Evolutionary conservation across 2,113 vertebrate species (phyloP), one percentile per base, ranked within the genome.

Genomic region (Mus pahari): DNA sequence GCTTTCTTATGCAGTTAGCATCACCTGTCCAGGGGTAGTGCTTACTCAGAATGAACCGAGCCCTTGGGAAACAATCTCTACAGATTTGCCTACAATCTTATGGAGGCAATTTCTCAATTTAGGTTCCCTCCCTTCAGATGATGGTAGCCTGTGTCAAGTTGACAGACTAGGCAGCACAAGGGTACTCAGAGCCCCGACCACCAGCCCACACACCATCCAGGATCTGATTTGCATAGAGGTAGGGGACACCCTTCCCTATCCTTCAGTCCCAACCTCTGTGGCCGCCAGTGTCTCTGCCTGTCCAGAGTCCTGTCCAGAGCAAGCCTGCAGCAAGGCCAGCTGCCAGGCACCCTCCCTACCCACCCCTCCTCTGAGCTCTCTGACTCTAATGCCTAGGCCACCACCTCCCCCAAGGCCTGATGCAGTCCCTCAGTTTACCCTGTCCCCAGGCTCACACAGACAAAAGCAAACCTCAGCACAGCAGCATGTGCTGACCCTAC

Each of bases 191-290:
- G n/a, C 45, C 31, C 9, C 12, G 74, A 11, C 1, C 1, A 42
- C 60, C 42, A 20, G 45, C 48, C 28, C 77, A 55, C 48, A 79
- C 16, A 19, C 50, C 82, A 48, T 45, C 17, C 42, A 19, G 17
- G 19, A 45, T 45, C 17, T 66, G 16, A 3, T 31, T 86, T 68
- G 42, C 83, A 36, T 16, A 39, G 7, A 26, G 77, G 14, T 50
- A 50, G 28, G 50, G 77, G 9, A 31, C 48, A 17, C 16, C 48
- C 16, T 26, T 48, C 26, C 26, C 16, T 45, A 8, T 3, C 10
- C 9, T 39, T 3, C 22, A 0, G 5, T 53, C 10, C 33, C 3
- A 60, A 22, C 53, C 39, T 8, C 0, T 0, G 0, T 1, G 86
- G 62, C 92, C 39, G 3, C 2, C 39, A 5, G 24, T 0, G 5